Conservation (phyloP, 2,888 invertebrate genomes). For the Microctonus hyperodae region DNA sequence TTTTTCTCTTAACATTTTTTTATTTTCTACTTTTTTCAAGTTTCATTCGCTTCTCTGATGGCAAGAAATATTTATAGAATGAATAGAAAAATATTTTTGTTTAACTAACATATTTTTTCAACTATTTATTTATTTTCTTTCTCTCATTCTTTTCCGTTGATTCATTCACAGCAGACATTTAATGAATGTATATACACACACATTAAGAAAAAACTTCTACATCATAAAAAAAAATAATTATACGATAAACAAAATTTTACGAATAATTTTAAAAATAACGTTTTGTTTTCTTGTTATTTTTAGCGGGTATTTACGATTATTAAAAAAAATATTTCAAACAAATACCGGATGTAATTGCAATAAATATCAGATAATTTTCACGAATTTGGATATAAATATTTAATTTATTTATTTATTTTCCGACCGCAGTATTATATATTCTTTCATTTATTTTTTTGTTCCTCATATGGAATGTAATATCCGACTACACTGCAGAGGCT, state of each 20-base stretch:
- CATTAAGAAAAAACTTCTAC: neutral
- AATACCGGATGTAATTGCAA: neutral
- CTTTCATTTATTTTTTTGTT: neutral
- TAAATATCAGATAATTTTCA: neutral
- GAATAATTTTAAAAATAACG: too few relatives aligned
- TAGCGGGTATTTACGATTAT: too few relatives aligned
- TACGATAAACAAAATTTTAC: neutral
- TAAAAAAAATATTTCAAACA: too few relatives aligned
- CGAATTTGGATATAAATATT: neutral
- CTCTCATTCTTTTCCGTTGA: neutral
- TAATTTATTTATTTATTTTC: neutral
- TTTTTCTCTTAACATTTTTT: neutral
- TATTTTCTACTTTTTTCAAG: neutral
- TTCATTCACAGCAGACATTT: neutral
- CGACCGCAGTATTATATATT: neutral
- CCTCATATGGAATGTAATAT: neutral
- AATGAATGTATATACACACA: neutral
- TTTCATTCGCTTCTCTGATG: neutral
- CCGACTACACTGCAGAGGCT: neutral
- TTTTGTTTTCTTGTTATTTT: too few relatives aligned
- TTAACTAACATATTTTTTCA: neutral
- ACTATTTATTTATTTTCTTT: neutral
- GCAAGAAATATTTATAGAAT: neutral
- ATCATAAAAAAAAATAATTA: neutral
- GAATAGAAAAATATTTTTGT: neutral